phyloP scores from a whole-genome alignment of 2,113 vertebrate genomes.

The Accipiter virgatus region DNA sequence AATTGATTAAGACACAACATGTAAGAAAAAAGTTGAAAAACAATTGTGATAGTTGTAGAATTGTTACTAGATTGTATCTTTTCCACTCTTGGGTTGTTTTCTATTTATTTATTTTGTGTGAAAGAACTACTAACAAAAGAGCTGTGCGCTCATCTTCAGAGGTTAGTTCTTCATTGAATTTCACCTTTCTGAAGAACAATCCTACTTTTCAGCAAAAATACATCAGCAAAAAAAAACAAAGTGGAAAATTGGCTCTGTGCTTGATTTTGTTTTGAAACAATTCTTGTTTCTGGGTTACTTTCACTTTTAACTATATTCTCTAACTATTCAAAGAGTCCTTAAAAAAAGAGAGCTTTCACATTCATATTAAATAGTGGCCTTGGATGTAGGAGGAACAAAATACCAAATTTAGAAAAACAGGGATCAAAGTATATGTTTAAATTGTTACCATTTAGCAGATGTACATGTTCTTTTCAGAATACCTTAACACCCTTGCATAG shows the following conservation, averaged over 20 bases:
- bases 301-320: neutral
- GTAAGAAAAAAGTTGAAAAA: neutral
- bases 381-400: neutral
- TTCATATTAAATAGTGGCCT: neutral
- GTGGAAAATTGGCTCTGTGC: neutral
- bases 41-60: neutral
- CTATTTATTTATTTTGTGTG: neutral
- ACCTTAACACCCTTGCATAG: neutral
- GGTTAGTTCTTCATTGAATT: neutral
- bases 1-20: neutral
- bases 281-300: neutral
- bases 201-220: neutral
- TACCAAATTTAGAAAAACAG: neutral
- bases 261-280: neutral
- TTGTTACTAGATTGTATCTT: neutral
- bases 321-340: neutral
- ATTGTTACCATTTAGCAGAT: neutral
- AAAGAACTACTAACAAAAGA: neutral
- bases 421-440: neutral
- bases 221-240: neutral
- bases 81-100: neutral
- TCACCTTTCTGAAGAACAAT: neutral
- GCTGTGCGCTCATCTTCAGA: neutral
- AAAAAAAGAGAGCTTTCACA: neutral
- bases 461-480: neutral